Conservation (phyloP, 2,113 vertebrate genomes). For the Semicossyphus pulcher region DNA sequence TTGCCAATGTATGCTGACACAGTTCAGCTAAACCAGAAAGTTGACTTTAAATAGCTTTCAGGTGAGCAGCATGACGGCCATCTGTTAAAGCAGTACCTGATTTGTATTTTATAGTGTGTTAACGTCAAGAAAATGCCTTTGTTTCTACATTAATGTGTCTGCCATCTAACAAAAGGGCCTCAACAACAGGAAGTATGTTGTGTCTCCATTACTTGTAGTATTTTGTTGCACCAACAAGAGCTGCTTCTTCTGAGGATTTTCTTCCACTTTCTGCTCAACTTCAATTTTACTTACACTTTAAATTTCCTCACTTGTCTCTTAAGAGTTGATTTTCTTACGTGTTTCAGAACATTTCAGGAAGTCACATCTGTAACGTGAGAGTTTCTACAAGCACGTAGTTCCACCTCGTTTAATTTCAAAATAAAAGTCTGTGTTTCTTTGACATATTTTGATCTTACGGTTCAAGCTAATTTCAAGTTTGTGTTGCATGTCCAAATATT, state of each 20-base stretch:
- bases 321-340: neutral
- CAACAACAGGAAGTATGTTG: too few species aligned
- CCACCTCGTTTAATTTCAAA: neutral
- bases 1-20: neutral
- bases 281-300: too few species aligned
- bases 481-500: neutral
- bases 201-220: constrained; percentile 16
- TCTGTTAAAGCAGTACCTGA: constrained; percentile 7
- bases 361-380: neutral
- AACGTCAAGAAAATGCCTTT: constrained; percentile 1
- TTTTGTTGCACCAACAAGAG: constrained; percentile 20
- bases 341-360: neutral
- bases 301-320: constrained; percentile 22
- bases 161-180: neutral
- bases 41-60: constrained; percentile 15
- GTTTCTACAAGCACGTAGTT: too few species aligned
- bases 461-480: neutral
- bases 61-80: constrained; percentile 19
- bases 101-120: neutral
- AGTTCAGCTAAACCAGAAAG: neutral
- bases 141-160: neutral
- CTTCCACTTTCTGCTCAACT: too few species aligned
- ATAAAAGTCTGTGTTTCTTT: neutral
- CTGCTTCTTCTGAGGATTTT: too few species aligned
- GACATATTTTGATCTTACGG: neutral